Evolutionary conservation across 2,888 invertebrate genomes (phyloP).

Genomic region (Epinotia bilunana): DNA sequence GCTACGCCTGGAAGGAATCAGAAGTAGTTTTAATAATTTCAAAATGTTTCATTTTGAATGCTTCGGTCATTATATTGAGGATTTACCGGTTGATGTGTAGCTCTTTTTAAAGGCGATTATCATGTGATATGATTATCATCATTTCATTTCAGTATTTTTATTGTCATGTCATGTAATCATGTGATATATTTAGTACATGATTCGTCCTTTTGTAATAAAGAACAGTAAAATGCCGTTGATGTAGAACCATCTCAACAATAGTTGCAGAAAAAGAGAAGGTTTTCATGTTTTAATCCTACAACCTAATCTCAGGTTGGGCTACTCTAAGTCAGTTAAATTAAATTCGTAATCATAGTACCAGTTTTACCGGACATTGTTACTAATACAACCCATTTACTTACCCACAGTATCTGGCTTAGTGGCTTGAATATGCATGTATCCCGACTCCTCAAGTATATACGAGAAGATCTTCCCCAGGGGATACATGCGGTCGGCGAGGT

Average conservation of each 20-base stretch:
- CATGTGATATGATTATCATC: too few relatives aligned
- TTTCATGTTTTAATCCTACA: too few relatives aligned
- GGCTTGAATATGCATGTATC: constrained; percentile 87
- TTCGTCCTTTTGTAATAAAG: too few relatives aligned
- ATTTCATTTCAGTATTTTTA: too few relatives aligned
- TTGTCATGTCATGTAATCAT: too few relatives aligned
- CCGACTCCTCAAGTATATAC: constrained; percentile 43
- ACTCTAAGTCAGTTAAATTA: too few relatives aligned
- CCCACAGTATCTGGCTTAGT: constrained; percentile 93
- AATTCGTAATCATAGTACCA: too few relatives aligned
- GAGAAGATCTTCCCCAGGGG: constrained; percentile 53
- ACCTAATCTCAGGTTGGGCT: too few relatives aligned
- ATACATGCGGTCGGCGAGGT: constrained; percentile 65
- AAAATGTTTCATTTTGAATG: not conserved
- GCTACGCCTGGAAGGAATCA: constrained; percentile 78
- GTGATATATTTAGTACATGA: too few relatives aligned
- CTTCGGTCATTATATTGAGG: not conserved
- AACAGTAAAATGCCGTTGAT: too few relatives aligned
- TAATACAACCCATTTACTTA: constrained; percentile 58
- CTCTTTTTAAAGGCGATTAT: not conserved
- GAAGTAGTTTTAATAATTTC: not conserved
- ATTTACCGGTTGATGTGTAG: not conserved
- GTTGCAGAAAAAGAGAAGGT: too few relatives aligned
- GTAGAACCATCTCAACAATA: too few relatives aligned
- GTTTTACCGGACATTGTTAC: not conserved